These are phyloP conservation scores for Sialia sialis DNA, from an alignment of 2,113 vertebrate species.

Conservation along the genomic window DNA sequence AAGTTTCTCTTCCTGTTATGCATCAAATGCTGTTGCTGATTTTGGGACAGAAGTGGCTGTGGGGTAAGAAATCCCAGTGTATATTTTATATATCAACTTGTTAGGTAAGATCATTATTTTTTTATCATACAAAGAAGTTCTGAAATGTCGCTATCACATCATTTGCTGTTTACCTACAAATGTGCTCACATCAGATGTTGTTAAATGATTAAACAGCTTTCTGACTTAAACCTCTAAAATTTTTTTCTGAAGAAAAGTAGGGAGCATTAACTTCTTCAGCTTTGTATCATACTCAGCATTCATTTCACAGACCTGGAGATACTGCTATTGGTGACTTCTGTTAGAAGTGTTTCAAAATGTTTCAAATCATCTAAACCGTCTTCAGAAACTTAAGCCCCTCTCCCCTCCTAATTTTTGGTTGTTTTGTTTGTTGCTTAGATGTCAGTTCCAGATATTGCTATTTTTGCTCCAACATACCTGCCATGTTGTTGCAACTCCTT, in stretches of 20 bases:
- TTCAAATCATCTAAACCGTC: not conserved
- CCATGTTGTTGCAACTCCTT: not conserved
- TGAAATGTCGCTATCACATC: not conserved
- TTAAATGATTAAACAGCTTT: slow-evolving; percentile 14
- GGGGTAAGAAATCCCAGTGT: slow-evolving; percentile 24
- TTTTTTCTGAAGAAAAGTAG: not conserved
- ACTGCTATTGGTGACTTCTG: not conserved
- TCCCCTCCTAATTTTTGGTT: not conserved
- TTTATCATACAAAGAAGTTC: slow-evolving; percentile 13
- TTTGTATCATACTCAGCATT: not conserved
- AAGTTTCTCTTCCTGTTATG: not conserved
- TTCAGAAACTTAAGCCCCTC: not conserved
- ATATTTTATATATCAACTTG: slow-evolving; percentile 42
- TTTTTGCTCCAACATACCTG: not conserved
- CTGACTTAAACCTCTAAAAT: not conserved
- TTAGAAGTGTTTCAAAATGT: not conserved
- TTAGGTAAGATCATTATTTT: slow-evolving; percentile 50
- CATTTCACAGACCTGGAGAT: not conserved
- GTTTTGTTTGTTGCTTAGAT: not conserved
- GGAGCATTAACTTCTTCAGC: not conserved
- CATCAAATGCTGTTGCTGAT: not conserved
- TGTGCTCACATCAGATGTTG: not conserved
- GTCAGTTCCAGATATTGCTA: not conserved
- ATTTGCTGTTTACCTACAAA: not conserved
- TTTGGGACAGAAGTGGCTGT: not conserved